Evolutionary conservation across 2,797 vertebrate species (phyloP).

Genomic region (Rhyacichthys aspro): DNA sequence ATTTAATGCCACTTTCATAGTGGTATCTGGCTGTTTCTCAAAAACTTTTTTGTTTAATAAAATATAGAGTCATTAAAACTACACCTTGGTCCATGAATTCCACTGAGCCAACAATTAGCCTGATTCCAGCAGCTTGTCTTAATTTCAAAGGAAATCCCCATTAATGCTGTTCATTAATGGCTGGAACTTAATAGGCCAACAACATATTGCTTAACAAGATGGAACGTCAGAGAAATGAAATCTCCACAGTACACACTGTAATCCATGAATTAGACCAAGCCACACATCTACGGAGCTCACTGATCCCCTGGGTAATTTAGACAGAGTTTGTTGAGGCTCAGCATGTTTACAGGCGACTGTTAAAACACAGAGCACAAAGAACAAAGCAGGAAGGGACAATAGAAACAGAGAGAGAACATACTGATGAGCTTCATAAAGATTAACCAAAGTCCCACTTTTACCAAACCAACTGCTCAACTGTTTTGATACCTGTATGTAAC

Average conservation of each 20-base stretch:
- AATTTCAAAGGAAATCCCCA: slow-evolving; percentile 14
- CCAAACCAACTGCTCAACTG: slow-evolving; percentile 13
- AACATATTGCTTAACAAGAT: slow-evolving; percentile 38
- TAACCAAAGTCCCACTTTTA: slow-evolving; percentile 10
- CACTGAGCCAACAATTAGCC: slow-evolving; percentile 44
- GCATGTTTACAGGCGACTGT: slow-evolving; percentile 55
- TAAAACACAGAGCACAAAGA: slow-evolving; percentile 20
- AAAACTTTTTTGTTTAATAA: too few relatives aligned
- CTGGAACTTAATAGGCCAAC: slow-evolving; percentile 42
- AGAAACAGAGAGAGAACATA: slow-evolving; percentile 11
- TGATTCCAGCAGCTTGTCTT: slow-evolving; percentile 44
- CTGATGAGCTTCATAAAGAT: not conserved
- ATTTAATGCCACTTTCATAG: too few relatives aligned
- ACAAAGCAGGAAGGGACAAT: not conserved
- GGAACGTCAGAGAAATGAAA: slow-evolving; percentile 63
- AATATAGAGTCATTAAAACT: too few relatives aligned
- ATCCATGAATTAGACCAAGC: slow-evolving; percentile 66
- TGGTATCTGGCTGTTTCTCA: too few relatives aligned
- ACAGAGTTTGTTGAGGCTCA: slow-evolving; percentile 43
- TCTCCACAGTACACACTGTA: slow-evolving; percentile 56
- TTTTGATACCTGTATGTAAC: too few relatives aligned
- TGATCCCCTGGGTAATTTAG: slow-evolving; percentile 52
- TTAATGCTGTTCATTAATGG: slow-evolving; percentile 44
- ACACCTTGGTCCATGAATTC: slow-evolving; percentile 40
- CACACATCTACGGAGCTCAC: slow-evolving; percentile 47